Percentiles rank a stretch among this genome's conserved stretches.
Conservation (phyloP, 2,888 invertebrate species). For the Geotrupes spiniger region DNA sequence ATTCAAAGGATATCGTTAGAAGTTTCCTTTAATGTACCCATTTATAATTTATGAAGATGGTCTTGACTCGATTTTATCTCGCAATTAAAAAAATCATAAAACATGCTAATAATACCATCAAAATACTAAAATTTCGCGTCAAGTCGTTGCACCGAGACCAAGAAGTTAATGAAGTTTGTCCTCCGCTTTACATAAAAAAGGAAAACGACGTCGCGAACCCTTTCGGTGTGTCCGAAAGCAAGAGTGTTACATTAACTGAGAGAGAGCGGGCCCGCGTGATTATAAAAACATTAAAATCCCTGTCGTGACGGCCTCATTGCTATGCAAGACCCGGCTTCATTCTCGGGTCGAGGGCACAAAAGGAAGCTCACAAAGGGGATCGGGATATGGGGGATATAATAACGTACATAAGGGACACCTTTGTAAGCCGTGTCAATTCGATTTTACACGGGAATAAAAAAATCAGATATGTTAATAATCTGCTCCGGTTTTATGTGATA, state of each 20-base stretch:
- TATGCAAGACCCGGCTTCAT: constrained; percentile 48
- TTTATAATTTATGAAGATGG: no score
- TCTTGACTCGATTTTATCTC: no score
- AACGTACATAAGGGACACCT: constrained; percentile 46
- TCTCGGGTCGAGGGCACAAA: constrained; percentile 39
- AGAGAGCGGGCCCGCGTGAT: constrained; percentile 40
- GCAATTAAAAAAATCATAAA: constrained; percentile 18
- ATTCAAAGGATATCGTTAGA: no score
- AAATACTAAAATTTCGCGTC: constrained; percentile 34
- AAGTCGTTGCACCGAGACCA: constrained; percentile 29
- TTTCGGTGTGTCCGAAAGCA: constrained; percentile 44
- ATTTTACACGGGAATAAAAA: constrained; percentile 32
- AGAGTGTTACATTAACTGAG: constrained; percentile 38
- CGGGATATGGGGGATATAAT: constrained; percentile 42
- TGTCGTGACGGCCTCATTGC: constrained; percentile 45
- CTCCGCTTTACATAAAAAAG: constrained; percentile 48
- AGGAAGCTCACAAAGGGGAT: constrained; percentile 43
- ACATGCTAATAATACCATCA: constrained; percentile 29
- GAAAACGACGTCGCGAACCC: constrained; percentile 47
- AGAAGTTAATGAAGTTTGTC: constrained; percentile 41
- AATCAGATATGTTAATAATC: constrained; percentile 22
- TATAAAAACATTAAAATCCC: constrained; percentile 52
- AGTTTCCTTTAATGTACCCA: no score
- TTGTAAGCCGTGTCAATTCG: constrained; percentile 41
- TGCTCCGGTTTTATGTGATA: constrained; percentile 13